A percentile compares a stretch with the other conserved stretches of the same genome.
phyloP scores from a whole-genome alignment of 2,888 invertebrate species.

The Balanococcus diminutus region DNA sequence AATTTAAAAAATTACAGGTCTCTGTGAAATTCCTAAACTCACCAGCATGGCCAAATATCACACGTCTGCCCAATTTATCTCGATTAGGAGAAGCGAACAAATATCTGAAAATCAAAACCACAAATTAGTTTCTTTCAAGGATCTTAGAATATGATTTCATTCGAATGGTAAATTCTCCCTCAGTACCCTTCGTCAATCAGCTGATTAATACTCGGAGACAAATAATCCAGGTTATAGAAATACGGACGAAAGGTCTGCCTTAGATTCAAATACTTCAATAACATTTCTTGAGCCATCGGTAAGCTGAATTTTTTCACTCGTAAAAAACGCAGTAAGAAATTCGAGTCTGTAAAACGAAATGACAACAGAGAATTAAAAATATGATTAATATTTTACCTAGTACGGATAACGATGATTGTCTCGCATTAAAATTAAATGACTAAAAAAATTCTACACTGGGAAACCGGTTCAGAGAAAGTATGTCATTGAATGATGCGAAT shows the following conservation, averaged over 20 bases:
- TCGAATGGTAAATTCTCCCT: not conserved
- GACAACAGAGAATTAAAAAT: conserved; percentile 14
- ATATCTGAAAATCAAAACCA: conserved; percentile 66
- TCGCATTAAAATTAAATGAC: not conserved
- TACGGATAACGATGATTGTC: not conserved
- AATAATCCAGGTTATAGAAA: conserved; percentile 75
- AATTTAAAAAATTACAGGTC: not conserved
- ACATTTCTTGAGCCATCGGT: conserved; percentile 76
- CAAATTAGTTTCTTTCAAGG: conserved; percentile 59
- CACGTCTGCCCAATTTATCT: conserved; percentile 74
- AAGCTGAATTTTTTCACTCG: conserved; percentile 83
- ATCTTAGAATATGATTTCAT: not conserved
- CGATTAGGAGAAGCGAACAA: conserved; percentile 79
- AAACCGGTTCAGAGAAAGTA: not conserved
- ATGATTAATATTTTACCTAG: not conserved
- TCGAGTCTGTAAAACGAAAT: conserved; percentile 66
- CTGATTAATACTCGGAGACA: conserved; percentile 73
- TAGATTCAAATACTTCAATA: conserved; percentile 77
- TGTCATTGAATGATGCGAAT: not conserved
- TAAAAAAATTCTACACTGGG: not conserved
- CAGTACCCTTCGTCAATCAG: conserved; percentile 66
- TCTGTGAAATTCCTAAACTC: conserved; percentile 60
- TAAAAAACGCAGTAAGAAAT: conserved; percentile 75
- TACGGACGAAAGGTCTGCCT: conserved; percentile 76
- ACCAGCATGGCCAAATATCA: conserved; percentile 80